These are phyloP conservation scores for Dolichopus griseipennis DNA, from an alignment of 2,888 invertebrate species.

Conservation along the genomic window DNA sequence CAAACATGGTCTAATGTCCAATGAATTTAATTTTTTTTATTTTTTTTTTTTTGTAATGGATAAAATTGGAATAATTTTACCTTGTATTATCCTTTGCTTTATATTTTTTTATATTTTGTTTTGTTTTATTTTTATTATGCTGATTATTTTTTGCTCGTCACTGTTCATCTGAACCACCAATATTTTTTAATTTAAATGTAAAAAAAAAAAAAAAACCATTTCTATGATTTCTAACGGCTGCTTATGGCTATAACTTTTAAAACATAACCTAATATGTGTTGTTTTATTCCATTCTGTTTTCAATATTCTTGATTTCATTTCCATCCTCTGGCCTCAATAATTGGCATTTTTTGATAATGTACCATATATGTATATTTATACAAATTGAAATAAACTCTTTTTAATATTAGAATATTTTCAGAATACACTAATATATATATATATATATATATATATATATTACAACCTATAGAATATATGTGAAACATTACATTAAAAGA, in stretches of 20 bases:
- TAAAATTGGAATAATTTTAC: slow-evolving; percentile 1
- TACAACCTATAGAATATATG: neutral
- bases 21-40: neutral
- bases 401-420: too few species aligned
- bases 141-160: neutral
- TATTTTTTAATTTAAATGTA: neutral
- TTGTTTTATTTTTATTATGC: neutral
- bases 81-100: neutral
- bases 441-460: too few species aligned
- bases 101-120: neutral
- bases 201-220: too few species aligned
- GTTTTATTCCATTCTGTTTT: neutral
- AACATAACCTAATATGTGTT: neutral
- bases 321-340: neutral
- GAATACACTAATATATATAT: too few species aligned
- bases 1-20: neutral
- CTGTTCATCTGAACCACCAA: slow-evolving; percentile 6
- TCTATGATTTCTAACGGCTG: neutral
- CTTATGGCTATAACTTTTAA: neutral
- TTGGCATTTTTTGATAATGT: neutral
- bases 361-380: neutral
- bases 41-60: neutral
- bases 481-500: too few species aligned
- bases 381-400: neutral
- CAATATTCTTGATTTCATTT: neutral